Evolutionary conservation across 2,113 vertebrate species (phyloP).

Genomic region (Dipodomys stephensi): DNA sequence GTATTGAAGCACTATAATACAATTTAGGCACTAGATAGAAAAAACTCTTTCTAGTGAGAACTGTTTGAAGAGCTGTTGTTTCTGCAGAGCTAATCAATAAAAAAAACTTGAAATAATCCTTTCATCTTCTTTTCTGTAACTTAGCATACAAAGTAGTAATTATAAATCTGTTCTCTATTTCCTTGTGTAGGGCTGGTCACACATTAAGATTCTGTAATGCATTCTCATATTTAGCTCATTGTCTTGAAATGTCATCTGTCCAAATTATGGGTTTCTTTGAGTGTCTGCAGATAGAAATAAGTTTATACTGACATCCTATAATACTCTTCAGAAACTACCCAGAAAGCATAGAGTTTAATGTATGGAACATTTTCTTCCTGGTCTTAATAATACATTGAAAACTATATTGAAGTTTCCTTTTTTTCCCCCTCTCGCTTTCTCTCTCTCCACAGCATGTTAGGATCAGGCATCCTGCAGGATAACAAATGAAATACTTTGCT

Average conservation of each 20-base stretch:
- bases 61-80: neutral
- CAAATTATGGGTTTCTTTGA: neutral
- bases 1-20: neutral
- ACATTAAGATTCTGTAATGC: neutral
- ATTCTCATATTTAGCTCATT: conserved; percentile 22
- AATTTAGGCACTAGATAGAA: neutral
- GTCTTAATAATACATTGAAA: neutral
- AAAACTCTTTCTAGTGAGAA: neutral
- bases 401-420: neutral
- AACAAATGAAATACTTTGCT: neutral
- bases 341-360: neutral
- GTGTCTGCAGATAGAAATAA: neutral
- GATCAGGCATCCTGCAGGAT: neutral
- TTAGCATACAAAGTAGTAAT: neutral
- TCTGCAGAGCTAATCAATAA: conserved; percentile 1
- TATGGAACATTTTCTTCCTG: neutral
- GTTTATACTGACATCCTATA: neutral
- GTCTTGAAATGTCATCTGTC: conserved; percentile 8
- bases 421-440: neutral
- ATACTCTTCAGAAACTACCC: neutral
- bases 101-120: neutral
- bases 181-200: neutral
- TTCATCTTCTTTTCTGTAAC: neutral
- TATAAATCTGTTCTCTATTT: conserved; percentile 3
- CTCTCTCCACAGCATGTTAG: no score